Conservation (phyloP, 1,140 invertebrate genomes). For the Solen grandis region DNA sequence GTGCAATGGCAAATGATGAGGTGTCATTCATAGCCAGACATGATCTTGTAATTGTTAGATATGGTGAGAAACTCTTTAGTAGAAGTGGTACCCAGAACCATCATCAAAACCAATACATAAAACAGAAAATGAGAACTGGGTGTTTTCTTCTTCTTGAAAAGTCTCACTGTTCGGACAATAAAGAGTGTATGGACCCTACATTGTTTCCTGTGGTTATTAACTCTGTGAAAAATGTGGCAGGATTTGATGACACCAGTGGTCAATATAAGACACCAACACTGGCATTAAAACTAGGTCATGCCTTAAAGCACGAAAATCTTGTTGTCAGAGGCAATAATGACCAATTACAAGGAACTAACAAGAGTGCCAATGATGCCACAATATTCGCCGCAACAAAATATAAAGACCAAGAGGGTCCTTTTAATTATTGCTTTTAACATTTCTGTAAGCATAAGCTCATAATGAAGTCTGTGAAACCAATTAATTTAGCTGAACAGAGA, state of each 20-base stretch:
- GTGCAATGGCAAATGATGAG: background rate
- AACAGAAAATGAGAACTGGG: slow-evolving; percentile 25
- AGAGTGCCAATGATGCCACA: too few relatives aligned
- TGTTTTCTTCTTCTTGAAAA: background rate
- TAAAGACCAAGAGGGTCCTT: too few relatives aligned
- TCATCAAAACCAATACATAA: slow-evolving; percentile 20
- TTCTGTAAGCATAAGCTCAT: too few relatives aligned
- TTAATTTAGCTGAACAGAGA: too few relatives aligned
- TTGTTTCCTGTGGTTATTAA: slow-evolving; percentile 3
- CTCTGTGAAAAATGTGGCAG: background rate
- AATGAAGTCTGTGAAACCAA: too few relatives aligned
- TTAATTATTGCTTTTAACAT: too few relatives aligned
- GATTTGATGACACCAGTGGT: slow-evolving; percentile 1
- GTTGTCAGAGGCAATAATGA: too few relatives aligned
- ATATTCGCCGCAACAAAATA: too few relatives aligned
- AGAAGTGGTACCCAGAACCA: background rate
- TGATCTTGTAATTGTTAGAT: slow-evolving; percentile 2
- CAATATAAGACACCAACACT: slow-evolving; percentile 17
- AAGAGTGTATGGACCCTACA: slow-evolving; percentile 30
- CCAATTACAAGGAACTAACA: background rate
- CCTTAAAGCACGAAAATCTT: too few relatives aligned
- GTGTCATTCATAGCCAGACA: background rate
- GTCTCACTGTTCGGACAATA: background rate
- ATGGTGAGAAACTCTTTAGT: background rate
- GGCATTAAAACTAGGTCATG: slow-evolving; percentile 34